Conservation (phyloP, 2,113 vertebrate genomes). For the Istiophorus platypterus region DNA sequence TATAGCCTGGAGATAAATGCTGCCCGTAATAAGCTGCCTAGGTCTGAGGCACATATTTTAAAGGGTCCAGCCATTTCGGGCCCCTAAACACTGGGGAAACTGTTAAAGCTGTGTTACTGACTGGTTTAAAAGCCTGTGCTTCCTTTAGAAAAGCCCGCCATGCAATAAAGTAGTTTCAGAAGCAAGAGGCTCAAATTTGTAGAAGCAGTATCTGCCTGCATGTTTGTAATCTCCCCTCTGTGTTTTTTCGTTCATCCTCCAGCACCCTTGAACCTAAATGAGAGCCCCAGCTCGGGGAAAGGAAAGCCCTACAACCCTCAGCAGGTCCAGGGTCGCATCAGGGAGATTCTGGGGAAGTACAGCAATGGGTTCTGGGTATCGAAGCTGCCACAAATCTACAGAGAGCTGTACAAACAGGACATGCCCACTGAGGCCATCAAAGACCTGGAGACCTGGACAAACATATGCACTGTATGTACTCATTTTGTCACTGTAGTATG, state of each 20-base stretch:
- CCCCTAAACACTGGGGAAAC: slow-evolving; percentile 4
- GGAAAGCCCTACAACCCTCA: slow-evolving; percentile 77
- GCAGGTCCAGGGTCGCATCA: slow-evolving; percentile 88
- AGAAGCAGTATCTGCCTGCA: not conserved
- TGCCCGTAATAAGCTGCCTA: slow-evolving; percentile 27
- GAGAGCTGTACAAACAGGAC: slow-evolving; percentile 90
- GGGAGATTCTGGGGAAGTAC: slow-evolving; percentile 88
- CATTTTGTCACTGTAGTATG: not conserved
- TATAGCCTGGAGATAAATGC: not conserved
- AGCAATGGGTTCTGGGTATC: slow-evolving; percentile 92
- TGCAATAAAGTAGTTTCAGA: not conserved
- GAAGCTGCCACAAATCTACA: slow-evolving; percentile 91
- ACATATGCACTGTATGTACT: slow-evolving; percentile 89
- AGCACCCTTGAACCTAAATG: slow-evolving; percentile 74
- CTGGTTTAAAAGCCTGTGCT: not conserved
- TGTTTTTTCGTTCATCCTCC: slow-evolving; percentile 25
- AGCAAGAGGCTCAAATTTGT: slow-evolving; percentile 71
- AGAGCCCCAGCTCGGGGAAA: slow-evolving; percentile 66
- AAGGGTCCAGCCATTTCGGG: slow-evolving; percentile 4
- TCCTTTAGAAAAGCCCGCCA: not conserved
- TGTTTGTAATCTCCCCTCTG: not conserved
- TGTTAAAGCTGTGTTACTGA: not conserved
- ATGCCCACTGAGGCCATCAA: slow-evolving; percentile 86
- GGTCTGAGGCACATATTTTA: slow-evolving; percentile 5
- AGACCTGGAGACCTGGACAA: slow-evolving; percentile 90